Base-by-base conservation (phyloP, 2,113 vertebrate species). In the Xyliphius kryptos region DNA sequence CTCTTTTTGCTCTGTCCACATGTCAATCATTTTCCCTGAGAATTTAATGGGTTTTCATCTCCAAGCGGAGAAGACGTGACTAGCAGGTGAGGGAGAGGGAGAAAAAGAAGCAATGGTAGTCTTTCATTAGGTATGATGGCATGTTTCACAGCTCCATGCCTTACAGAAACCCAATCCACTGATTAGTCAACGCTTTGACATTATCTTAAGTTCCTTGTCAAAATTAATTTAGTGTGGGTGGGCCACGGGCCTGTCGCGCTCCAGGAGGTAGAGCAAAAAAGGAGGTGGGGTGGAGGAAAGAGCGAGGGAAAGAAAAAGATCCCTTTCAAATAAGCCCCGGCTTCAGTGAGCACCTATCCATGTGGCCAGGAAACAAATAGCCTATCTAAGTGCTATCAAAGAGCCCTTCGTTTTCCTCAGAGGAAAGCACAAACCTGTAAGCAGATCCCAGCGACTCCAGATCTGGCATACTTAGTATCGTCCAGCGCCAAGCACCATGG, bases 121-220 rank as follows among this genome's bases (percentile, higher is more conserved):
- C 82, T 86, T 87, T 87, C 83, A 88, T 88, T 86, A 86, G 82
- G 85, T 82, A 88, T 83, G 79, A 83, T 86, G 81, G 74, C 74
- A 74, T 70, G 82, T 84, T 88, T 89, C 83, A 88, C 76, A 88
- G 79, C 72, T 88, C 79, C 63, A 61, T 85, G 77, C 85, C 75
- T 82, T 82, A 86, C 80, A 82, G 78, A 82, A 89, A 86, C 67
- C 74, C 80, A 85, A 87, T 88, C 83, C 81, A 61, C 66, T 79
- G 84, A 87, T 81, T 87, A 86, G 75, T 87, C 82, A 83, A 72
- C 75, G 77, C 79, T 79, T 82, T 82, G 82, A 86, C 85, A 75
- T 81, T 84, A 83, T 74, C 82, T 78, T 82, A 88, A 89, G 84
- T 77, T 78, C 74, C 84, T 77, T 86, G 87, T 81, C 79, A 82